phyloP scores from a whole-genome alignment of 2,113 vertebrate genomes.

The Istiophorus platypterus region DNA sequence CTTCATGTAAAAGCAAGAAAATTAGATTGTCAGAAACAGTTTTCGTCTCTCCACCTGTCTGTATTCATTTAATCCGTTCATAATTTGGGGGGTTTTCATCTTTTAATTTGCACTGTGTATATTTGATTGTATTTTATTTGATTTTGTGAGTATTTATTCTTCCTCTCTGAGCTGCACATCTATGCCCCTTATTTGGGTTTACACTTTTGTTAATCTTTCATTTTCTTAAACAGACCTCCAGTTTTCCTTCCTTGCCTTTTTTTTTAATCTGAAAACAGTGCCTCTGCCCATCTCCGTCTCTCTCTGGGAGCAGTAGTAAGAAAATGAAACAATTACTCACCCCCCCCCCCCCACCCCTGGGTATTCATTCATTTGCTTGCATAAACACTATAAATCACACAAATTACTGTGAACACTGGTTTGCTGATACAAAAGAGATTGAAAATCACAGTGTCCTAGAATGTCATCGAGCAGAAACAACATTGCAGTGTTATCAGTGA shows the following conservation, averaged over 20 bases:
- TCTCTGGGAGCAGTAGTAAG: slow-evolving; percentile 22
- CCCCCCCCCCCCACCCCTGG: slow-evolving; percentile 10
- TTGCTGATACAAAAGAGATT: slow-evolving; percentile 54
- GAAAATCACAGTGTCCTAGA: slow-evolving; percentile 34
- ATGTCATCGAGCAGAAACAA: slow-evolving; percentile 40
- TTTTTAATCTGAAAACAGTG: not conserved
- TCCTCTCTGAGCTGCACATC: not conserved
- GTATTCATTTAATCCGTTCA: too few relatives aligned
- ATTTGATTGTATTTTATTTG: not conserved
- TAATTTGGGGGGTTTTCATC: too few relatives aligned
- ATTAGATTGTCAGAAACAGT: too few relatives aligned
- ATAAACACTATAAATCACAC: slow-evolving; percentile 66
- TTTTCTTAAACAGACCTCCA: not conserved
- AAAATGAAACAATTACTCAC: slow-evolving; percentile 58
- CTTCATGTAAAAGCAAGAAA: too few relatives aligned
- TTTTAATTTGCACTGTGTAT: not conserved
- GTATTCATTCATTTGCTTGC: slow-evolving; percentile 47
- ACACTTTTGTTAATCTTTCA: slow-evolving; percentile 2
- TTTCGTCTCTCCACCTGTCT: too few relatives aligned
- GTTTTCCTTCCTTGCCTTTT: not conserved
- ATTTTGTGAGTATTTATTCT: not conserved
- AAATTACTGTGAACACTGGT: slow-evolving; percentile 45
- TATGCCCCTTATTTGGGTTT: slow-evolving; percentile 8
- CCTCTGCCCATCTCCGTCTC: slow-evolving; percentile 9
- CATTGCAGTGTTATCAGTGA: slow-evolving; percentile 5